Percentiles rank a stretch among this genome's conserved stretches.
Evolutionary conservation across 2,113 vertebrate genomes (phyloP).

Genomic region (Otolemur garnettii): DNA sequence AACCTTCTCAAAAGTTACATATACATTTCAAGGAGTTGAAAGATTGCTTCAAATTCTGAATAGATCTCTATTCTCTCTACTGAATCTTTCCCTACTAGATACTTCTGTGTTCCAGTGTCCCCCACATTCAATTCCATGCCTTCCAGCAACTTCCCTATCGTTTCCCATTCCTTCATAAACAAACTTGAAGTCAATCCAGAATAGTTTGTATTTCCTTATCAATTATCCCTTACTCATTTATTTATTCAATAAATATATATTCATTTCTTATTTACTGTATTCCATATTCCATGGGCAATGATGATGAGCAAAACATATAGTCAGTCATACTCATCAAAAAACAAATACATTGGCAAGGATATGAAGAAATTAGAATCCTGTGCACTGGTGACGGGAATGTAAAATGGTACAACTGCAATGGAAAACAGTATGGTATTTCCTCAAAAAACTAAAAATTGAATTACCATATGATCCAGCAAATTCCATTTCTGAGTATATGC

Average conservation of each 20-base stretch:
- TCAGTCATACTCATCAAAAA: neutral
- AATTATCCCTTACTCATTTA: neutral
- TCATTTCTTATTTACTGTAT: neutral
- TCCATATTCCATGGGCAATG: neutral
- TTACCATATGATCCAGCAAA: neutral
- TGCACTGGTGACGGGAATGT: neutral
- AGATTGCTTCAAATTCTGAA: slow-evolving; percentile 4
- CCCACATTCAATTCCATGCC: neutral
- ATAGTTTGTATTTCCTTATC: neutral
- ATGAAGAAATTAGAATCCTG: neutral
- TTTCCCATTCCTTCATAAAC: neutral
- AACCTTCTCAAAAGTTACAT: neutral
- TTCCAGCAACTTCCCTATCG: neutral
- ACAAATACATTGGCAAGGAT: neutral
- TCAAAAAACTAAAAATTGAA: slow-evolving; percentile 30
- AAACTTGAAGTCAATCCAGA: neutral
- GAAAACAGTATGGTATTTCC: neutral
- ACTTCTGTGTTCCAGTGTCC: neutral
- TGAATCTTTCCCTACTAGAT: neutral
- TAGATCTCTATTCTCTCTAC: neutral
- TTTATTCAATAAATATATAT: neutral
- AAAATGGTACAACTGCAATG: neutral
- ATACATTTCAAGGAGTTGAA: neutral
- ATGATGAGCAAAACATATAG: neutral
- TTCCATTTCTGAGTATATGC: neutral